Percentiles rank a stretch among this genome's conserved stretches.
phyloP scores from a whole-genome alignment of 2,113 vertebrate genomes.

The Fregata magnificens region DNA sequence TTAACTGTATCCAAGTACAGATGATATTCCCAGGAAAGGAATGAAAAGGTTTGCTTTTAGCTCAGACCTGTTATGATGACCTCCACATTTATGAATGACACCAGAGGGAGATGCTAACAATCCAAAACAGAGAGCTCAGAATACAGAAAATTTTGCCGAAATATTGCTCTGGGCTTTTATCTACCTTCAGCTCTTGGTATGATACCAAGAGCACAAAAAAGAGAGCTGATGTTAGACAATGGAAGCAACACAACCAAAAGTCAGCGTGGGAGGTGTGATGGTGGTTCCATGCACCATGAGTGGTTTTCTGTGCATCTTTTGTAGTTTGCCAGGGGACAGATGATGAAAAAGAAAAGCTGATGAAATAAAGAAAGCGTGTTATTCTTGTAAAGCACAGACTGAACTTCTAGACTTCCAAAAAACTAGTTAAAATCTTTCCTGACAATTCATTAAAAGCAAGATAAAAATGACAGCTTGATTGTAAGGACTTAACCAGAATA shows the following conservation, averaged over 20 bases:
- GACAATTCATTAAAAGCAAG: neutral
- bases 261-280: neutral
- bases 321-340: neutral
- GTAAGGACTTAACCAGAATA: neutral
- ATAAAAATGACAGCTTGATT: neutral
- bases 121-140: neutral
- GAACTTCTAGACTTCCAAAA: neutral
- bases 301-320: neutral
- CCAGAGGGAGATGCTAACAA: neutral
- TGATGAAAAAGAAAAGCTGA: neutral
- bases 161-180: neutral
- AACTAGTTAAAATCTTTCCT: neutral
- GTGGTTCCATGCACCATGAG: neutral
- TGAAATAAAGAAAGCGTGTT: neutral
- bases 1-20: neutral
- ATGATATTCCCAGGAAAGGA: neutral
- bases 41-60: constrained; percentile 1
- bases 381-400: neutral
- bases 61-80: neutral
- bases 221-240: neutral
- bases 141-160: neutral
- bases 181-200: neutral
- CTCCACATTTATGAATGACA: neutral
- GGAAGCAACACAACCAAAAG: neutral
- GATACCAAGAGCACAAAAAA: neutral